Conservation (phyloP, 64 coral and sea anemone genomes). For the Montipora capricornis region DNA sequence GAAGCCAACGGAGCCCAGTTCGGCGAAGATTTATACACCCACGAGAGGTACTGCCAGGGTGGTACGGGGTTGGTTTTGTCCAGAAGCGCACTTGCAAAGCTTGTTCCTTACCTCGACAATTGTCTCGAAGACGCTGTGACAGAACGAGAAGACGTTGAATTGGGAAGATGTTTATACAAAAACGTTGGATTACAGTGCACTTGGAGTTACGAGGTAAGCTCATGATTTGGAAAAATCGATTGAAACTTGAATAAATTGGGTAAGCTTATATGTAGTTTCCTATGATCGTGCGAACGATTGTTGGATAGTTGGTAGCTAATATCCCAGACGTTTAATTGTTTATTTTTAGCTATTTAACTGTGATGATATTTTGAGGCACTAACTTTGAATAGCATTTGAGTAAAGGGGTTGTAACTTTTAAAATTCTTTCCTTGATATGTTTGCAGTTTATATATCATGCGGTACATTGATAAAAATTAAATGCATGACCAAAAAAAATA, state of each 20-base stretch:
- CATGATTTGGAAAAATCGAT: background rate
- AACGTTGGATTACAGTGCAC: constrained; percentile 78
- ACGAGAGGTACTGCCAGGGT: constrained; percentile 90
- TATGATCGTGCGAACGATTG: too few relatives aligned
- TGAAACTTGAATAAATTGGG: background rate
- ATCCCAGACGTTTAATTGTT: too few relatives aligned
- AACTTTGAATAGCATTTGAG: background rate
- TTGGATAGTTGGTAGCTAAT: too few relatives aligned
- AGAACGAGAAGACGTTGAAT: constrained; percentile 73
- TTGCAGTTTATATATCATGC: background rate
- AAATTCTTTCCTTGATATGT: background rate
- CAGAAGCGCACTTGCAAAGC: constrained; percentile 45
- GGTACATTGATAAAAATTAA: too few relatives aligned
- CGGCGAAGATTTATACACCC: constrained; percentile 70
- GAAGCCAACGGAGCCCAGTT: background rate
- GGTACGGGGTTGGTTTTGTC: constrained; percentile 67
- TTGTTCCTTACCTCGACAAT: constrained; percentile 34
- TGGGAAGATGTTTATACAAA: constrained; percentile 75
- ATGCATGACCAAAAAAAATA: too few relatives aligned
- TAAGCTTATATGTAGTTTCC: too few relatives aligned
- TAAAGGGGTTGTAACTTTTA: background rate
- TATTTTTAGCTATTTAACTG: too few relatives aligned
- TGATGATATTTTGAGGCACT: too few relatives aligned
- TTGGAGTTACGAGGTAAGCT: constrained; percentile 81
- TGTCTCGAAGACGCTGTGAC: constrained; percentile 72